Conservation (phyloP, 2,797 vertebrate species). For the Oophaga sylvatica region DNA sequence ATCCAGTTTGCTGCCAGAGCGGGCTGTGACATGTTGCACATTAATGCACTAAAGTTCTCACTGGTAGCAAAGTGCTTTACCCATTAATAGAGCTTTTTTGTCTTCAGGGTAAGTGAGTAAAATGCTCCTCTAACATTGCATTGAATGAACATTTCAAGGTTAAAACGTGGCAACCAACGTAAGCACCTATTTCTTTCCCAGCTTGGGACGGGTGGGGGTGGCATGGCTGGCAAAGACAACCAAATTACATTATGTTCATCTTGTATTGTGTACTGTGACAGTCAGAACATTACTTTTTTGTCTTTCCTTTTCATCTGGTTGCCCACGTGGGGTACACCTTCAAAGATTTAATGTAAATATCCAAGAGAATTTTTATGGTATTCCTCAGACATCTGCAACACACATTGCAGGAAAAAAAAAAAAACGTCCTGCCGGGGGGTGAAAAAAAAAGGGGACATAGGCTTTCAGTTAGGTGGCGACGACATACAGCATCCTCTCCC, state of each 20-base stretch:
- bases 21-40: conserved; percentile 41
- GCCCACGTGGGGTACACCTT: background rate
- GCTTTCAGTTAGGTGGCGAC: background rate
- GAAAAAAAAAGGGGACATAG: background rate
- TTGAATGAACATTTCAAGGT: conserved; percentile 52
- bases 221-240: conserved; percentile 25
- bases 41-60: conserved; percentile 32
- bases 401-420: conserved; percentile 3
- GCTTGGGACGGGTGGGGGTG: background rate
- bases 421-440: background rate
- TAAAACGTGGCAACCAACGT: conserved; percentile 36
- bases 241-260: conserved; percentile 21
- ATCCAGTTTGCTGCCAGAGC: conserved; percentile 44
- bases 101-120: conserved; percentile 43
- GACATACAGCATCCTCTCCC: background rate
- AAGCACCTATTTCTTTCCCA: conserved; percentile 44
- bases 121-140: conserved; percentile 31
- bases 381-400: conserved; percentile 23
- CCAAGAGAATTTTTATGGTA: conserved; percentile 17
- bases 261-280: conserved; percentile 39
- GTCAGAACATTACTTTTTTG: conserved; percentile 30
- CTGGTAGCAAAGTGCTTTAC: conserved; percentile 41
- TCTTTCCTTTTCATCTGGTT: conserved; percentile 21
- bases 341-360: conserved; percentile 42
- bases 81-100: conserved; percentile 8